Percentiles rank a stretch among this genome's conserved stretches.
Conservation (phyloP, 2,797 vertebrate species). For the Synaphobranchus kaupii region DNA sequence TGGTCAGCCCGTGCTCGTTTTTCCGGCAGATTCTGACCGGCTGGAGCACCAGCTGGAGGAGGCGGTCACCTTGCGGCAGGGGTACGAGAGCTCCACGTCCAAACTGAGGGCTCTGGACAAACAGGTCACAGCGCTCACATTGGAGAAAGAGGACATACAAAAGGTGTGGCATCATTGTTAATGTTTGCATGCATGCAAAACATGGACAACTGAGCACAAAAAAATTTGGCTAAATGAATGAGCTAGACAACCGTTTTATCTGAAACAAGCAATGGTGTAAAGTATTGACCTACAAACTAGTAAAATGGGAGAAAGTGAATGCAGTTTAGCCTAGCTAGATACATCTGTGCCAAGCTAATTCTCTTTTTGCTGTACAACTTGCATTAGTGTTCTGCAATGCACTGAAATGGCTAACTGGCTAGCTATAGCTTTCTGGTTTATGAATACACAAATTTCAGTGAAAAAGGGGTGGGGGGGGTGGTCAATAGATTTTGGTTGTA, state of each 20-base stretch:
- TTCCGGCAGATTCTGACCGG: conserved; percentile 81
- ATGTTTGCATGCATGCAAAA: too few relatives aligned
- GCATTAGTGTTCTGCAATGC: too few relatives aligned
- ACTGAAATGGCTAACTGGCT: too few relatives aligned
- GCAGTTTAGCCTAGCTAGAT: neutral
- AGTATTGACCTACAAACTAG: neutral
- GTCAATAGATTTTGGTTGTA: too few relatives aligned
- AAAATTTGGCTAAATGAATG: neutral
- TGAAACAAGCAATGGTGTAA: neutral
- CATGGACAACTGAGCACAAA: neutral
- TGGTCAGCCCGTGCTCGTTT: neutral
- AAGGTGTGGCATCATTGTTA: conserved; percentile 72
- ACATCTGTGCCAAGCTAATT: neutral
- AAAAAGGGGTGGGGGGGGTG: too few relatives aligned
- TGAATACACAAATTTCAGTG: too few relatives aligned
- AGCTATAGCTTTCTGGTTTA: too few relatives aligned
- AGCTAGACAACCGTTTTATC: neutral
- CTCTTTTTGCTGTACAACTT: neutral
- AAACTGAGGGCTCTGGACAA: conserved; percentile 87
- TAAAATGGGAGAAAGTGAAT: neutral
- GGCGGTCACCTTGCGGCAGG: conserved; percentile 82
- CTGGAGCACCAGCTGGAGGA: conserved; percentile 90
- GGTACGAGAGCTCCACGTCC: conserved; percentile 83
- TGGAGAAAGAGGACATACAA: conserved; percentile 91
- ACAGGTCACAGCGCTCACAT: conserved; percentile 81